Evolutionary conservation across 2,113 vertebrate species (phyloP).

Genomic region (Panthera leo): DNA sequence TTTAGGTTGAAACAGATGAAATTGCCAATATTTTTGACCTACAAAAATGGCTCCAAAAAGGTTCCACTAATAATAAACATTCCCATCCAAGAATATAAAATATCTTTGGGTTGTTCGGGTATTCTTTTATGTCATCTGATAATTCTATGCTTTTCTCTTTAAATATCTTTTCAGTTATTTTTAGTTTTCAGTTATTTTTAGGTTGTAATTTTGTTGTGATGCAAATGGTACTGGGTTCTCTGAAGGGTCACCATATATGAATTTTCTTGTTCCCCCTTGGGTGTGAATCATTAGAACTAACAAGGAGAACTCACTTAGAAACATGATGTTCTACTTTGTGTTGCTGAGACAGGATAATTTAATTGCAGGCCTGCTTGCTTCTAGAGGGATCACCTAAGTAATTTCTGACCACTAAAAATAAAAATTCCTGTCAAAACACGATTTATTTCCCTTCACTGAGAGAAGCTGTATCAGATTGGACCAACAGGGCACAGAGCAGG

Average conservation of each 20-base stretch:
- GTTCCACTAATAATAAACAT: not conserved
- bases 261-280: not conserved
- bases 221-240: not conserved
- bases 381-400: not conserved
- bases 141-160: constrained; percentile 19
- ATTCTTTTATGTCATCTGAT: not conserved
- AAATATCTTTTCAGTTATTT: constrained; percentile 5
- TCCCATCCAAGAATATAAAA: not conserved
- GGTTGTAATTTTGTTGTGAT: not conserved
- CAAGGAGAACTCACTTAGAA: not conserved
- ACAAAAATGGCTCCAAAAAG: not conserved
- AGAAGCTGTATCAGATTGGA: not conserved
- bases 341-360: not conserved
- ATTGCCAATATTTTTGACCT: constrained; percentile 6
- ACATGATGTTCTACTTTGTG: not conserved
- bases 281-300: not conserved
- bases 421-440: not conserved
- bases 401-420: not conserved
- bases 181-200: constrained; percentile 11
- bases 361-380: not conserved
- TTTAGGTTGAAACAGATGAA: constrained; percentile 6
- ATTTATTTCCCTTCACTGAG: not conserved
- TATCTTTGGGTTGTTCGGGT: not conserved
- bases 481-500: not conserved
- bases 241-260: not conserved